These are phyloP conservation scores for Nineta flava DNA, from an alignment of 2,888 invertebrate species.

Conservation along the genomic window DNA sequence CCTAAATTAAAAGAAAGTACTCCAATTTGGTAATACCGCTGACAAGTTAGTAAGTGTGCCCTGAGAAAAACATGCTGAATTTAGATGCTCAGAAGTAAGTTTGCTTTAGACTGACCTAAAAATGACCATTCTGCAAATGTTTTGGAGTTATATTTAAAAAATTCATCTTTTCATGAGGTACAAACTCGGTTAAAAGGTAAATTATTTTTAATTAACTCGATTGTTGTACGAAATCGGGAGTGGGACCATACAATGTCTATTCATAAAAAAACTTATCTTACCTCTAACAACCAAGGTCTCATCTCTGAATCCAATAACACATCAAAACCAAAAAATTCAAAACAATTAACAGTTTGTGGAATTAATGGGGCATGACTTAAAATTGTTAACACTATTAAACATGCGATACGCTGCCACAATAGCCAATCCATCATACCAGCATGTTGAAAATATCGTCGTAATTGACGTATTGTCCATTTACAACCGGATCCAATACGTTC, in stretches of 20 bases:
- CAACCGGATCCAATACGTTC: constrained; percentile 70
- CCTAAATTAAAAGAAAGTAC: too few species aligned
- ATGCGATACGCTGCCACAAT: constrained; percentile 62
- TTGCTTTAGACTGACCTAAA: too few species aligned
- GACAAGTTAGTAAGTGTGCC: too few species aligned
- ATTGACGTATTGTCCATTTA: constrained; percentile 71
- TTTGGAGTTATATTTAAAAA: too few species aligned
- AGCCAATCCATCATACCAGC: constrained; percentile 61
- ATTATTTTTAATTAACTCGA: too few species aligned
- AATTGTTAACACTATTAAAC: constrained; percentile 58
- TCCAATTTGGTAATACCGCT: too few species aligned
- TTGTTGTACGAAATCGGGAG: too few species aligned
- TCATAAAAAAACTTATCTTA: constrained; percentile 22
- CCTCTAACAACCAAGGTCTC: constrained; percentile 82
- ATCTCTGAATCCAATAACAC: constrained; percentile 68
- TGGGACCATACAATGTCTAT: neutral
- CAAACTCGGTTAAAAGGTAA: too few species aligned
- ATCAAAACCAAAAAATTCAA: constrained; percentile 85
- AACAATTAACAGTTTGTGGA: constrained; percentile 59
- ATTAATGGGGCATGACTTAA: constrained; percentile 57
- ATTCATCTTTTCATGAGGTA: too few species aligned
- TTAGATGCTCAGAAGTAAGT: too few species aligned
- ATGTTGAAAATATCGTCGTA: constrained; percentile 56
- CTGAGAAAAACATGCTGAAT: too few species aligned
- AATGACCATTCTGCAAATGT: too few species aligned